A percentile compares a stretch with the other conserved stretches of the same genome.
phyloP scores from a whole-genome alignment of 2,113 vertebrate species.

The Ptyas mucosa region DNA sequence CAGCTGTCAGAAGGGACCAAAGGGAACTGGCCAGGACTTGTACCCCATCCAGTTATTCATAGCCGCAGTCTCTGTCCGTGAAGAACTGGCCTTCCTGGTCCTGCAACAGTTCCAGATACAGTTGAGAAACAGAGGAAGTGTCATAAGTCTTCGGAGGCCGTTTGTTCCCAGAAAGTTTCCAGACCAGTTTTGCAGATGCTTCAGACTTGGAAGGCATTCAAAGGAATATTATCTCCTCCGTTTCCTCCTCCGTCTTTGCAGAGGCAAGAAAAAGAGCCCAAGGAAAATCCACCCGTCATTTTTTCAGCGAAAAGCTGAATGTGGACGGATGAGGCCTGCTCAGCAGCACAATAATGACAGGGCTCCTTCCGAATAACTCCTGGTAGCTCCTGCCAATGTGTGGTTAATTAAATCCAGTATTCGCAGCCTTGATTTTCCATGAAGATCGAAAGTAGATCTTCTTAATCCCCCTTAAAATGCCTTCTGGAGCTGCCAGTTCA shows the following conservation, averaged over 20 bases:
- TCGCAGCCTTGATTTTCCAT: not conserved
- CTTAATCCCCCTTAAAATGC: not conserved
- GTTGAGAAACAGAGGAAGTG: not conserved
- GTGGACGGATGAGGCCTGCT: not conserved
- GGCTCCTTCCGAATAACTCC: not conserved
- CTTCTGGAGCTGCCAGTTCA: not conserved
- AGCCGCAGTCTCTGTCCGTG: slow-evolving; percentile 39
- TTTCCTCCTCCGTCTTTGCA: not conserved
- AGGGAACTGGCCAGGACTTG: slow-evolving; percentile 37
- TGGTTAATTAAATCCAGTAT: not conserved
- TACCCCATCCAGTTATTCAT: not conserved
- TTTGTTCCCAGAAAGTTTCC: not conserved
- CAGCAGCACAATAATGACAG: not conserved
- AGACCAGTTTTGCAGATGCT: slow-evolving; percentile 39
- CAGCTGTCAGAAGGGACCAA: slow-evolving; percentile 50
- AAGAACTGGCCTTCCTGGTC: slow-evolving; percentile 23
- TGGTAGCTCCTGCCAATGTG: not conserved
- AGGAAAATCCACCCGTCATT: not conserved
- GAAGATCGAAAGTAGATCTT: not conserved
- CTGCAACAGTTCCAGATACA: slow-evolving; percentile 36
- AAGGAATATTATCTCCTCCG: slow-evolving; percentile 26
- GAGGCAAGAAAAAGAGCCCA: not conserved
- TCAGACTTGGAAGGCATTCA: slow-evolving; percentile 16
- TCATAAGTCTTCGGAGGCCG: not conserved
- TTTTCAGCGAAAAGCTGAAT: not conserved